Percentiles rank a stretch among this genome's conserved stretches.
Evolutionary conservation across 2,797 vertebrate species (phyloP).

Genomic region (Argya squamiceps): DNA sequence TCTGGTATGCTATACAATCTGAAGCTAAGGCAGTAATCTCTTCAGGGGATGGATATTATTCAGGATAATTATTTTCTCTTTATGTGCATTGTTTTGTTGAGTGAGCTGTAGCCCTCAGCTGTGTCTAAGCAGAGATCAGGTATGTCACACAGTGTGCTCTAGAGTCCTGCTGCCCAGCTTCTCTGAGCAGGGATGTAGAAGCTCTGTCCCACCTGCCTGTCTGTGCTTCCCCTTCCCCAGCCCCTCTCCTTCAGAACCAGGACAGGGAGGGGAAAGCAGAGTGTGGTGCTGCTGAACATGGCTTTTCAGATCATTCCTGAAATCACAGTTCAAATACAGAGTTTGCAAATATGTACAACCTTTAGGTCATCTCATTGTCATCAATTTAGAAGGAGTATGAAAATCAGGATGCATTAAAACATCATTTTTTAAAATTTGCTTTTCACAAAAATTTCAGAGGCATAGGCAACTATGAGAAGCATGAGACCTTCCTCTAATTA

Average conservation of each 20-base stretch:
- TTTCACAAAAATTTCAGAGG: not conserved
- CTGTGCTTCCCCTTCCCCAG: not conserved
- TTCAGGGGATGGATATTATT: not conserved
- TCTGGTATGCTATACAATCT: not conserved
- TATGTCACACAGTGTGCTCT: rapidly evolving
- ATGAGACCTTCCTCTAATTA: not conserved
- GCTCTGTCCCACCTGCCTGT: not conserved
- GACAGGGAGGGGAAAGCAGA: not conserved
- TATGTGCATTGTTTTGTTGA: not conserved
- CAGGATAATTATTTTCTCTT: not conserved
- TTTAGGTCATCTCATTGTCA: not conserved
- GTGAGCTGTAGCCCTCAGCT: not conserved
- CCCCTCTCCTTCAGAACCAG: not conserved
- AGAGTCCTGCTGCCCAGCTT: not conserved
- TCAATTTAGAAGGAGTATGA: not conserved
- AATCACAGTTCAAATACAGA: not conserved
- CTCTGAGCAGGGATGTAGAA: not conserved
- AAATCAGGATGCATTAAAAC: not conserved
- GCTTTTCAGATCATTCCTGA: not conserved
- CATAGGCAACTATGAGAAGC: not conserved
- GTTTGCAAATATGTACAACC: not conserved
- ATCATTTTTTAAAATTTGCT: not conserved
- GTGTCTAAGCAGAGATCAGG: not conserved
- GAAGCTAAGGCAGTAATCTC: not conserved
- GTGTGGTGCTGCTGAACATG: not conserved